Evolutionary conservation across 2,797 vertebrate species (phyloP), one percentile per base, ranked within the genome.

Genomic region (Tachyglossus aculeatus): DNA sequence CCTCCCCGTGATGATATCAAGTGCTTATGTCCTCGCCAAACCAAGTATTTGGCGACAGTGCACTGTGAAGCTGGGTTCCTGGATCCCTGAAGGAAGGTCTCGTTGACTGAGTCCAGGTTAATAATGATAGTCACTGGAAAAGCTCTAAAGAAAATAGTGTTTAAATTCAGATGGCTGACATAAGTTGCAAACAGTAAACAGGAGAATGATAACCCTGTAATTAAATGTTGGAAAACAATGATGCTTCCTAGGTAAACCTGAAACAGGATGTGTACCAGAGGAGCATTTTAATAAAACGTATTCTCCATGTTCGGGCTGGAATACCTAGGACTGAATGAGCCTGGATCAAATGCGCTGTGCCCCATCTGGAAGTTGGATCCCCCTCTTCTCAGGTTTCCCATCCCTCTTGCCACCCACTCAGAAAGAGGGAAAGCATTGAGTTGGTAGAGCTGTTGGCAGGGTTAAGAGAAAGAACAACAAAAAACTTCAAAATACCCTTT

Each of bases 1-100:
- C n/a, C n/a, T n/a, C n/a, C n/a, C n/a, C n/a, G n/a, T n/a, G n/a
- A n/a, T n/a, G n/a, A n/a, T n/a, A n/a, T n/a, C n/a, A n/a, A n/a
- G n/a, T n/a, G n/a, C n/a, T n/a, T 41, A 34, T 33, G 43, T 69
- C 58, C 54, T 88, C 88, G 80, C 61, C 81, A 80, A 80, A 72
- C 16, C 31, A 43, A 69, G 73, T 48, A 32, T 60, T 72, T 48
- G 66, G 63, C 9, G 69, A 74, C 65, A 80, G 41, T 53, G 15
- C 34, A 33, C 40, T 59, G 73, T 78, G 66, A 48, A 81, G 52
- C 32, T 77, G 74, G 60, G 19, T 54, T 74, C 5, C 24, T 9
- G 38, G 43, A 4, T 25, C 31, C 36, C 14, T 9, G 64, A 59
- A 48, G 63, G 41, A 84, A 70, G 12, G 22, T 50, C 56, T 74